Conservation (phyloP, 2,888 invertebrate genomes). For the Eucera pruinosa region DNA sequence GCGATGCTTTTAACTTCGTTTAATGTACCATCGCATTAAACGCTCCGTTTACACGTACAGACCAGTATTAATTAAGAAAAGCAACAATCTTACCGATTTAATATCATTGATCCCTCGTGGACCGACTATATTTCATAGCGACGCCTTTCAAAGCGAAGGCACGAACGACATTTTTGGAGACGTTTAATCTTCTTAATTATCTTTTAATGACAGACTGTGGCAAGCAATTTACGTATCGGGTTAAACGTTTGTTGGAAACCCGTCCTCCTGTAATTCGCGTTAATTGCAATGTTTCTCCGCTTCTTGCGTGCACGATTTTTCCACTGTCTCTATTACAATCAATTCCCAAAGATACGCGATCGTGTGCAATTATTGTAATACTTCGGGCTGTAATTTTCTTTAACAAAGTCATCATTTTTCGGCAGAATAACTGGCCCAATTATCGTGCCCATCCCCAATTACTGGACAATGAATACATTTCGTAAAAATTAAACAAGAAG, state of each 20-base stretch:
- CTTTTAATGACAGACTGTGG: constrained; percentile 51
- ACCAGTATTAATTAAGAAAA: not conserved
- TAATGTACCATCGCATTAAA: constrained; percentile 16
- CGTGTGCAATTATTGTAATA: not conserved
- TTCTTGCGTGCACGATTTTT: constrained; percentile 5
- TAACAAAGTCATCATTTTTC: not conserved
- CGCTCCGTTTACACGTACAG: not conserved
- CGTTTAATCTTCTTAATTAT: constrained; percentile 57
- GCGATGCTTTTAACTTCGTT: not conserved
- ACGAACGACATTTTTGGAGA: constrained; percentile 24
- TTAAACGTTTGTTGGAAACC: constrained; percentile 18
- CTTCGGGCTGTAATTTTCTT: not conserved
- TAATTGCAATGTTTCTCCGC: constrained; percentile 32
- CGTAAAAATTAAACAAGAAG: too few species aligned
- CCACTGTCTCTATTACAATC: constrained; percentile 7
- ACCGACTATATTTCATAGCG: not conserved
- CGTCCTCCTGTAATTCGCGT: constrained; percentile 28
- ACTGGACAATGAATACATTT: too few species aligned
- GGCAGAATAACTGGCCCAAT: too few species aligned
- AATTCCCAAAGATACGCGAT: not conserved
- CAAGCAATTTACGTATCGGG: constrained; percentile 52
- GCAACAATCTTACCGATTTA: not conserved
- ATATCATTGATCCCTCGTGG: not conserved
- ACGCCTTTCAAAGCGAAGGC: not conserved
- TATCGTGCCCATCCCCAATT: too few species aligned